A percentile compares a stretch with the other conserved stretches of the same genome.
These are phyloP conservation scores for Sinella curviseta DNA, from an alignment of 1,140 invertebrate species.

Conservation along the genomic window DNA sequence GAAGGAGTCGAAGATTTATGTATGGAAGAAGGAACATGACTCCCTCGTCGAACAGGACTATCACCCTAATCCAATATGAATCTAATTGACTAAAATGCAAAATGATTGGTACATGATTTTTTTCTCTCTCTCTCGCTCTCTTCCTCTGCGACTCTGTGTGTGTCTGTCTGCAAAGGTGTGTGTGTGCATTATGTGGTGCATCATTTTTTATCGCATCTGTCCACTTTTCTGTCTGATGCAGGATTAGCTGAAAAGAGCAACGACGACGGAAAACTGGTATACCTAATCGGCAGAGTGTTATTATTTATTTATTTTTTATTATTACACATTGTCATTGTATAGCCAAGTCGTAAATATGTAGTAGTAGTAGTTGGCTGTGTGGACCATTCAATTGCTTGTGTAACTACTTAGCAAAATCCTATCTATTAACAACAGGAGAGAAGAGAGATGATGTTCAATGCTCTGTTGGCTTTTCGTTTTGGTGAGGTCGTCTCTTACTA, in stretches of 20 bases:
- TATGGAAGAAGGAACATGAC: neutral
- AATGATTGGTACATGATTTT: neutral
- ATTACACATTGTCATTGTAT: too few species aligned
- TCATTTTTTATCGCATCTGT: conserved; percentile 5
- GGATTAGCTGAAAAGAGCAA: neutral
- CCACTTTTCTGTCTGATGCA: conserved; percentile 10
- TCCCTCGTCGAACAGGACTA: neutral
- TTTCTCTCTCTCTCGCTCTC: too few species aligned
- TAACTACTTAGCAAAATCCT: too few species aligned
- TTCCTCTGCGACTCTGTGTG: too few species aligned
- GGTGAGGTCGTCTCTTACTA: too few species aligned
- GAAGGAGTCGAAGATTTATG: neutral
- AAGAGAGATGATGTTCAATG: too few species aligned
- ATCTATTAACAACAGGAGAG: too few species aligned
- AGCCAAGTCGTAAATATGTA: too few species aligned
- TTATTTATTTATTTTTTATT: too few species aligned
- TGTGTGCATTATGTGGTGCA: neutral
- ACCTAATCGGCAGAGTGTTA: neutral
- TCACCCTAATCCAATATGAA: neutral
- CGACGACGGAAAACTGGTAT: neutral
- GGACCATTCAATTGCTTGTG: too few species aligned
- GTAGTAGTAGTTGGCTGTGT: too few species aligned
- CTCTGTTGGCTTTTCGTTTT: too few species aligned
- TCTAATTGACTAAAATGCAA: neutral
- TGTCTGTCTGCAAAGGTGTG: neutral